These are phyloP conservation scores for Nannobrachium achirus DNA, from an alignment of 2,113 vertebrate genomes.

Conservation along the genomic window DNA sequence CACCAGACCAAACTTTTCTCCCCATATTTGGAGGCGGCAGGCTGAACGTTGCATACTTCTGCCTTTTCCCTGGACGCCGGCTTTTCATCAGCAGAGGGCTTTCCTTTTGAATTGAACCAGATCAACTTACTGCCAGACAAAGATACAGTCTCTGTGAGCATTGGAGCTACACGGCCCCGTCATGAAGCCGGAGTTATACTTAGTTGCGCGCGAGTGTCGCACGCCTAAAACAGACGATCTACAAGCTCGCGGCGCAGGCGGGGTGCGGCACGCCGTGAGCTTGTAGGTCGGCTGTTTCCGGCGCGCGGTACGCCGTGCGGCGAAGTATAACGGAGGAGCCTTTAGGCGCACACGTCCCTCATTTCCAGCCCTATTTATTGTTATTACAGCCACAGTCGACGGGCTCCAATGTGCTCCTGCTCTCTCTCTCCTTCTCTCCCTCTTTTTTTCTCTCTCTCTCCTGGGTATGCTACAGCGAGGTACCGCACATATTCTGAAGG, in stretches of 20 bases:
- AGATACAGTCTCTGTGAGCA: conserved; percentile 62
- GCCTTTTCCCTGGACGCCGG: conserved; percentile 72
- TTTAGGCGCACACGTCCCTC: conserved; percentile 10
- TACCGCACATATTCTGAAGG: no score
- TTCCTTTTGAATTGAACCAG: conserved; percentile 70
- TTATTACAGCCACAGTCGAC: conserved; percentile 38
- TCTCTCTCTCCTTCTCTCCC: no score
- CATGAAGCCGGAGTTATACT: neutral
- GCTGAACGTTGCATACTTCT: conserved; percentile 71
- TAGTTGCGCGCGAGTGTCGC: no score
- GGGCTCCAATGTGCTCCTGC: neutral
- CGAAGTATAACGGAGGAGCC: no score
- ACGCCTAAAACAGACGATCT: no score
- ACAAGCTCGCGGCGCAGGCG: no score
- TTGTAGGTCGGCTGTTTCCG: no score
- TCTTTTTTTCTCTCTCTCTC: no score
- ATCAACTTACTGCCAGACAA: conserved; percentile 64
- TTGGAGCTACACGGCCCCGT: conserved; percentile 46
- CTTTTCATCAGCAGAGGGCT: conserved; percentile 71
- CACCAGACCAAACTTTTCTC: conserved; percentile 58
- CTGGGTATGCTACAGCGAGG: no score
- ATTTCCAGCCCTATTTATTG: conserved; percentile 47
- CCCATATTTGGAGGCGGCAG: conserved; percentile 74
- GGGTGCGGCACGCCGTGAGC: no score
- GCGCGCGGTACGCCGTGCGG: no score